Conservation (phyloP, 2,113 vertebrate genomes). For the Puma concolor region DNA sequence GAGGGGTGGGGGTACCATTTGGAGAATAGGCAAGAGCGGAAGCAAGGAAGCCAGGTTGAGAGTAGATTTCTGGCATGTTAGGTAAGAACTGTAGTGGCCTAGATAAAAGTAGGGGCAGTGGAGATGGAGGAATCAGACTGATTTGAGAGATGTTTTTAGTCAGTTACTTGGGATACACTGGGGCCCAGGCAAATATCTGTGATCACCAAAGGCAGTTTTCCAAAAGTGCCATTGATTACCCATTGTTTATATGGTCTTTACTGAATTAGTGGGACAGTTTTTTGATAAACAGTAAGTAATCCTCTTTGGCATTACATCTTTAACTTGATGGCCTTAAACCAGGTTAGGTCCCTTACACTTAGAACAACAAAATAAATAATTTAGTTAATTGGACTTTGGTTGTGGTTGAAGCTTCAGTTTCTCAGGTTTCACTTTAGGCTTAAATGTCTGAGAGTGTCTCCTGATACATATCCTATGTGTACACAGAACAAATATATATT, state of each 20-base stretch:
- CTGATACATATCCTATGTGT: neutral
- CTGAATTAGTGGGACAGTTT: neutral
- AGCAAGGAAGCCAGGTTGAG: neutral
- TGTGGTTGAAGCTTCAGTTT: conserved; percentile 49
- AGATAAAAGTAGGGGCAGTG: neutral
- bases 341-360: conserved; percentile 16
- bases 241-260: neutral
- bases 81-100: neutral
- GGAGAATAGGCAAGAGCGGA: neutral
- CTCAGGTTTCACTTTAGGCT: conserved; percentile 1
- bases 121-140: neutral
- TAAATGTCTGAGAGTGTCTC: conserved; percentile 16
- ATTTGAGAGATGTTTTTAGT: neutral
- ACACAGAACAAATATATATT: neutral
- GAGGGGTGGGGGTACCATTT: neutral
- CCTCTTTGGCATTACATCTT: conserved; percentile 6
- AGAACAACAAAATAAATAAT: conserved; percentile 46
- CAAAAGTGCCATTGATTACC: neutral
- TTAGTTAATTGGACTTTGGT: conserved; percentile 54
- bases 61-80: neutral
- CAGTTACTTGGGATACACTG: neutral
- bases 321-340: conserved; percentile 31
- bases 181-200: neutral
- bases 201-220: neutral
- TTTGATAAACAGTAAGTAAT: conserved; percentile 17